A percentile compares a stretch with the other conserved stretches of the same genome.
phyloP scores from a whole-genome alignment of 92 coral and sea anemone genomes.

The Palythoa caribaeorum region DNA sequence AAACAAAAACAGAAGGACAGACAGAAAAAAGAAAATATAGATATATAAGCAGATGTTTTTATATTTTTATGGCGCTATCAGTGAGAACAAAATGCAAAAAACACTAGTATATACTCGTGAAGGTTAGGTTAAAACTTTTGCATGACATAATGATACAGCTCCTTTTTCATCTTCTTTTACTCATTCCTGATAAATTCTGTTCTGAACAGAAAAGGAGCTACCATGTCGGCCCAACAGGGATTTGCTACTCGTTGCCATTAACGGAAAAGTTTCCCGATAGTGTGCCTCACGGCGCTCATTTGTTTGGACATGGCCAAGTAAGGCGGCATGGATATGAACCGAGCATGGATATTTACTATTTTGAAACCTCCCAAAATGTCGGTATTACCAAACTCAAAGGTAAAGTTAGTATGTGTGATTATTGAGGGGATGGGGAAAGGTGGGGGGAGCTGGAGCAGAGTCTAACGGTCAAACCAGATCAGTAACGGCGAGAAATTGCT shows the following conservation, averaged over 20 bases:
- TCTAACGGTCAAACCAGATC: too few species aligned
- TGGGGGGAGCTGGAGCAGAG: too few species aligned
- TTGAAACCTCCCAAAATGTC: background rate
- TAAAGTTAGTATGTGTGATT: background rate
- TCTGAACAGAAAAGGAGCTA: slow-evolving; percentile 25
- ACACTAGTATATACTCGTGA: background rate
- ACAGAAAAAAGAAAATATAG: too few species aligned
- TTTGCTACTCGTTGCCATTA: slow-evolving; percentile 12
- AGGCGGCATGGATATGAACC: slow-evolving; percentile 24
- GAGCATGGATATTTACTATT: slow-evolving; percentile 10
- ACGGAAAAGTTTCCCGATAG: background rate
- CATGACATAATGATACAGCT: background rate
- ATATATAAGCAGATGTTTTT: too few species aligned
- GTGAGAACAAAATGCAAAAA: too few species aligned
- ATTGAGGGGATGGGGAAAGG: too few species aligned
- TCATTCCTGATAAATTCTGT: background rate
- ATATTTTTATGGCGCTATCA: too few species aligned
- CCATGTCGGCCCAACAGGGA: background rate
- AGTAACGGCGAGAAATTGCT: too few species aligned
- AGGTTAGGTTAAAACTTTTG: background rate
- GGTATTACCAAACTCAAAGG: slow-evolving; percentile 15
- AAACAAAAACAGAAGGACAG: too few species aligned
- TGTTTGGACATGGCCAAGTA: slow-evolving; percentile 15
- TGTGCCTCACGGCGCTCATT: slow-evolving; percentile 11
- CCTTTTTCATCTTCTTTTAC: too few species aligned